Evolutionary conservation across 1,140 invertebrate genomes (phyloP).

Genomic region (Reticulitermes speratus): DNA sequence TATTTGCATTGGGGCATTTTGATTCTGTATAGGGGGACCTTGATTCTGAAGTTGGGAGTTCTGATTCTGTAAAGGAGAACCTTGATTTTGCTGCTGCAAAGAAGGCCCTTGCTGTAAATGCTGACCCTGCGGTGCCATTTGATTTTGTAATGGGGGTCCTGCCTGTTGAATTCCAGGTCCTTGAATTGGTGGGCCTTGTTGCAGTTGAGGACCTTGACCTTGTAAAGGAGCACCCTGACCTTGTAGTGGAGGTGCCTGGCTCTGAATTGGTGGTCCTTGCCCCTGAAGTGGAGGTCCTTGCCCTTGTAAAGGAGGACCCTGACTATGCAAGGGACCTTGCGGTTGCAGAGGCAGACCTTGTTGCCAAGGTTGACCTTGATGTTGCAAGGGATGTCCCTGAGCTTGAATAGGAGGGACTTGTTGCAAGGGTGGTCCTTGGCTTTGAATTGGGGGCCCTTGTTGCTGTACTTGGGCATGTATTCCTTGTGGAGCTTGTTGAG

Average conservation of each 20-base stretch:
- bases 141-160: constrained; percentile 31
- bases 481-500: background rate
- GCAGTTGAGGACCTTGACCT: constrained; percentile 39
- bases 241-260: constrained; percentile 26
- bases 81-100: constrained; percentile 4
- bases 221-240: constrained; percentile 34
- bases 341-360: constrained; percentile 11
- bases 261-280: constrained; percentile 14
- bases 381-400: constrained; percentile 10
- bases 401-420: background rate
- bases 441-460: constrained; percentile 10
- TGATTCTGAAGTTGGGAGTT: constrained; percentile 3
- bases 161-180: constrained; percentile 28
- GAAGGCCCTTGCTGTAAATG: constrained; percentile 19
- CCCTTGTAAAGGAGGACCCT: constrained; percentile 11
- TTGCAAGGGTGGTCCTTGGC: background rate
- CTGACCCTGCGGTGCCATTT: background rate
- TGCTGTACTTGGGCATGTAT: background rate
- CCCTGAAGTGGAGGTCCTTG: constrained; percentile 18
- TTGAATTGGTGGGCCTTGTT: constrained; percentile 25
- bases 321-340: background rate
- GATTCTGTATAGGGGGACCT: background rate
- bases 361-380: constrained; percentile 21
- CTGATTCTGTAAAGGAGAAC: constrained; percentile 12
- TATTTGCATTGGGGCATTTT: background rate